Evolutionary conservation across 2,888 invertebrate genomes (phyloP), one percentile per base, ranked within the genome.

Genomic region (Ypsolopha sequella): DNA sequence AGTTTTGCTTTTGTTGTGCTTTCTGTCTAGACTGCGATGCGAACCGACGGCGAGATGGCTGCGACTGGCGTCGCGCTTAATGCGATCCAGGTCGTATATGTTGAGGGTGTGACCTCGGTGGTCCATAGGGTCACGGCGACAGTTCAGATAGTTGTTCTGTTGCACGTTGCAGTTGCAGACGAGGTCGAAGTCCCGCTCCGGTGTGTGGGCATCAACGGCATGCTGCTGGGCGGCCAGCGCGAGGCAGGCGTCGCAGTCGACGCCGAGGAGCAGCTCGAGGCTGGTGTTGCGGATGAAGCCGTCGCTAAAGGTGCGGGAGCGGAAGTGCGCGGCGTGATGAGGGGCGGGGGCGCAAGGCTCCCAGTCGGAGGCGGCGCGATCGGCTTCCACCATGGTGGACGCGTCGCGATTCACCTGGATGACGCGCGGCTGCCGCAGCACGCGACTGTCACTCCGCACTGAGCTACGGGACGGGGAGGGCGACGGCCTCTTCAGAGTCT

Each of bases 321-420:
- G 77, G 57, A 85, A 85, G 56, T 82, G 78, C 41, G 81, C 63
- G 3, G 73, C 68, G 48, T 76, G 77, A 48, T 72, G 75, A 6
- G 52, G 53, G 49, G 52, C 51, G 34, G 54, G 14, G 48, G 45
- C 36, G 41, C 67, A 61, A 45, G 70, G 61, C 52, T 81, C 80
- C 66, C 75, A 80, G 55, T 80, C 78, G 34, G 62, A 51, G 49
- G 60, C 53, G 36, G 56, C 56, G 13, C 52, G 54, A 43, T 58
- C 50, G 33, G 59, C 53, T 4, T 84, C 87, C 63, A 86, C 78
- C 87, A 87, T 87, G 39, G 87, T 87, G 55, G 86, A 70, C 9
- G 82, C 87, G 62, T 87, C 87, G 34, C 87, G 77, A 62, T 87
- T 87, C 53, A 87, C 87, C 48, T 78, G 80, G 57, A 87, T 87